Percentiles rank a stretch among this genome's conserved stretches.
These are phyloP conservation scores for Sinocyclocheilus anophthalmus DNA, from an alignment of 2,113 vertebrate genomes.

Conservation along the genomic window DNA sequence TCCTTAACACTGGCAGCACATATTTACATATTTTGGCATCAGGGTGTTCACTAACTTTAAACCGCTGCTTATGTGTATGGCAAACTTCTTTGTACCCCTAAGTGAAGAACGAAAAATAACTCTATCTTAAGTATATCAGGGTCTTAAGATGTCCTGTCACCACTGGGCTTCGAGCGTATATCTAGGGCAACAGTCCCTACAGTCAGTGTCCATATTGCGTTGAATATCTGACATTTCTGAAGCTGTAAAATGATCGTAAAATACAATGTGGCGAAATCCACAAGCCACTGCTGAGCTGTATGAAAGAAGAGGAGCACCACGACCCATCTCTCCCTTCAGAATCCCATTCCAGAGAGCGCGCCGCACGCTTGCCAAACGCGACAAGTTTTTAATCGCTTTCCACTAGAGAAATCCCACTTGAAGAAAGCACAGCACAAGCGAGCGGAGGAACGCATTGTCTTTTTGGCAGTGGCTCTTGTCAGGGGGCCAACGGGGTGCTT, in stretches of 20 bases:
- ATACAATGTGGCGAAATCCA: constrained; percentile 33
- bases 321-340: constrained; percentile 9
- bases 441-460: constrained; percentile 51
- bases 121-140: too few species aligned
- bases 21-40: too few species aligned
- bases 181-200: not conserved
- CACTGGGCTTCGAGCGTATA: not conserved
- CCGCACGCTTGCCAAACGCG: constrained; percentile 51
- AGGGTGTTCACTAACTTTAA: too few species aligned
- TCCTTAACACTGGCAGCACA: too few species aligned
- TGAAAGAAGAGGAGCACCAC: not conserved
- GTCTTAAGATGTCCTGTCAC: not conserved
- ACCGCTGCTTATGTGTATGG: too few species aligned
- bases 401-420: constrained; percentile 50
- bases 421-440: constrained; percentile 45
- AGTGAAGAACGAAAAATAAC: too few species aligned
- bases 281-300: constrained; percentile 20
- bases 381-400: constrained; percentile 57
- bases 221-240: not conserved
- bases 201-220: not conserved
- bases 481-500: constrained; percentile 48
- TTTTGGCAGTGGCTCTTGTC: constrained; percentile 54
- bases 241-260: constrained; percentile 26
- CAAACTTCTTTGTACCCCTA: too few species aligned
- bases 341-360: constrained; percentile 31